phyloP scores from a whole-genome alignment of 2,797 vertebrate genomes.

The Cirrhinus mrigala region DNA sequence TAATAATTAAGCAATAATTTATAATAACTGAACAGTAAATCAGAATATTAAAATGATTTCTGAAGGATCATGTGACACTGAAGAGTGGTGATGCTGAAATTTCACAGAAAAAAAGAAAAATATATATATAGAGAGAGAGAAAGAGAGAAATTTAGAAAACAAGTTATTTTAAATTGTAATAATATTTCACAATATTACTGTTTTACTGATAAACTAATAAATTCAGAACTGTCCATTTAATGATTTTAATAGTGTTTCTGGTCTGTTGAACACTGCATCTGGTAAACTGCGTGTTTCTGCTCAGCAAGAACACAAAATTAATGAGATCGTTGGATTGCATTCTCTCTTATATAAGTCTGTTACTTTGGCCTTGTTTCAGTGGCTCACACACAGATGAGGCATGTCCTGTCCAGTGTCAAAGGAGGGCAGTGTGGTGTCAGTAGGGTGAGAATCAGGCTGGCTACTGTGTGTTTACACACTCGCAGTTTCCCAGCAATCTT shows the following conservation, averaged over 20 bases:
- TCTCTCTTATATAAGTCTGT: neutral
- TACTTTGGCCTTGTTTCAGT: neutral
- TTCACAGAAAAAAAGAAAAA: neutral
- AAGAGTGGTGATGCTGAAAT: neutral
- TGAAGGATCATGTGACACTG: neutral
- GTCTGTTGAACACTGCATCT: neutral
- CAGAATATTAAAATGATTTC: neutral
- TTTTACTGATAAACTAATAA: neutral
- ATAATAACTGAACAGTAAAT: neutral
- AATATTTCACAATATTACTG: neutral
- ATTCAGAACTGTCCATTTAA: neutral
- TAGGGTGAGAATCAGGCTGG: conserved; percentile 38
- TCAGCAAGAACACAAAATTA: neutral
- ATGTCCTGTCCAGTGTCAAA: conserved; percentile 25
- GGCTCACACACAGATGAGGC: conserved; percentile 15
- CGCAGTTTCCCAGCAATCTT: conserved; percentile 48
- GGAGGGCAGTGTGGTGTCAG: conserved; percentile 24
- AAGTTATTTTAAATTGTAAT: neutral
- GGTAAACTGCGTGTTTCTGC: neutral
- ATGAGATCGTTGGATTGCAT: neutral
- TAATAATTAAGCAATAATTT: neutral
- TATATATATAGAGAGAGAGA: too few species aligned
- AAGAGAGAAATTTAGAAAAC: too few species aligned
- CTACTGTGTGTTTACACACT: conserved; percentile 56
- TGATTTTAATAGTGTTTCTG: neutral